Conservation (phyloP, 2,888 invertebrate species). For the Eupithecia tripunctaria region DNA sequence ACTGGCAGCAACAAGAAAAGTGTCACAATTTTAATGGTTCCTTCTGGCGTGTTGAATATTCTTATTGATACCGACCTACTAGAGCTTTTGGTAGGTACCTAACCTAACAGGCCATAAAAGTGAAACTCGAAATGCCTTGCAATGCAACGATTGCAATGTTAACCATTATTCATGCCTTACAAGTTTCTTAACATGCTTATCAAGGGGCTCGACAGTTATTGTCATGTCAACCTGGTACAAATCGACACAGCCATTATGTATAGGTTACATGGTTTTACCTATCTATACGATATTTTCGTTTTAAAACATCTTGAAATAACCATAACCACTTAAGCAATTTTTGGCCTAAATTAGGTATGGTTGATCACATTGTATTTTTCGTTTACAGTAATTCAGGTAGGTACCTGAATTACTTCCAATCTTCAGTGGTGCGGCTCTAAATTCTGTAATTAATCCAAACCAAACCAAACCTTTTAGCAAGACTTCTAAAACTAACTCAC, state of each 20-base stretch:
- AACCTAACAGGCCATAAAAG: slow-evolving; percentile 1
- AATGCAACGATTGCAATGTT: slow-evolving; percentile 20
- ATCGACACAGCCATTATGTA: slow-evolving; percentile 12
- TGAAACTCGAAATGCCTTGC: slow-evolving; percentile 22
- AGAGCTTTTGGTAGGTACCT: neutral
- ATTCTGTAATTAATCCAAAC: neutral
- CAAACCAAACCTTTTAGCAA: neutral
- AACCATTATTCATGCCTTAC: slow-evolving; percentile 23
- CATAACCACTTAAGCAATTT: neutral
- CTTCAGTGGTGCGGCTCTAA: neutral
- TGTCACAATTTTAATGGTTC: neutral
- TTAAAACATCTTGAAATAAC: neutral
- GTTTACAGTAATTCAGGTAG: no score
- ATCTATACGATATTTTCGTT: neutral
- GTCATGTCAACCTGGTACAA: slow-evolving; percentile 15
- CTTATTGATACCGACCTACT: neutral
- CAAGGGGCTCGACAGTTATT: slow-evolving; percentile 15
- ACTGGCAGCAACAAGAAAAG: neutral
- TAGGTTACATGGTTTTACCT: neutral
- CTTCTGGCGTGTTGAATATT: no score
- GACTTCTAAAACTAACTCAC: neutral
- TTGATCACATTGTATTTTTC: neutral
- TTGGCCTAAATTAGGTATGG: neutral
- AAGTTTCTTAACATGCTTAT: slow-evolving; percentile 27
- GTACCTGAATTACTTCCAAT: neutral